Base-by-base conservation (phyloP, 2,888 invertebrate species). In the Zaprionus obscuricornis region DNA sequence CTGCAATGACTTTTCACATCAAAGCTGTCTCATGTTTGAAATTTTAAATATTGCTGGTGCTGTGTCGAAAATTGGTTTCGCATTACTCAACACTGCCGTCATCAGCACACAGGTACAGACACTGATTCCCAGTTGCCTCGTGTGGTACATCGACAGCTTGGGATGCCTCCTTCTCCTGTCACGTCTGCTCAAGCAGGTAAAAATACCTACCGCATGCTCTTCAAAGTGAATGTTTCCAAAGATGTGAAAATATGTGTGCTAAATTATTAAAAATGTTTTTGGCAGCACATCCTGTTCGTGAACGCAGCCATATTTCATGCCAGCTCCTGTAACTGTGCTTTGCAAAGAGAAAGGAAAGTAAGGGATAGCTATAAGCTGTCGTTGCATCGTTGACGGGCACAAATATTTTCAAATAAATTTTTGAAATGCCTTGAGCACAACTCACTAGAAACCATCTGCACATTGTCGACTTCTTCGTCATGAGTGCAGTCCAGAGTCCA, bases 201-300 rank as follows among this genome's bases (percentile, higher is more conserved):
- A 67, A 72, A 70, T 75, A 70, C 60, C 66, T 73, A 58, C 24
- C 46, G 52, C 60, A 56, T 51, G 66, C 68, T 66, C 64, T 83
- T 78, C 76, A 83, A 76, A 78, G 76, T 69, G 64, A 78, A 82
- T 71, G 57, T 59, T 64, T 58, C 56, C 73, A 75, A 68, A 66
- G 67, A 74, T 76, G 76, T 58, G 70, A 65, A 75, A 75, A 75
- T 78, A 70, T 78, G 74, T 77, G 70, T 70, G 78, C 63, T 73
- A 82, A 79, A 82, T 78, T 82, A 82, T 79, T 79, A 70, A 78
- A 82, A 79, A 82, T 73, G 60, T 75, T 81, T 77, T 74, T 77
- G 81, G 71, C 74, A 78, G 64, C 63, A 79, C 46, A 75, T 75
- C 66, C 73, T 69, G 79, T 75, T 73, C 62, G 66, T 50, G 58